Evolutionary conservation across 2,113 vertebrate genomes (phyloP).

Genomic region (Siniperca chuatsi): DNA sequence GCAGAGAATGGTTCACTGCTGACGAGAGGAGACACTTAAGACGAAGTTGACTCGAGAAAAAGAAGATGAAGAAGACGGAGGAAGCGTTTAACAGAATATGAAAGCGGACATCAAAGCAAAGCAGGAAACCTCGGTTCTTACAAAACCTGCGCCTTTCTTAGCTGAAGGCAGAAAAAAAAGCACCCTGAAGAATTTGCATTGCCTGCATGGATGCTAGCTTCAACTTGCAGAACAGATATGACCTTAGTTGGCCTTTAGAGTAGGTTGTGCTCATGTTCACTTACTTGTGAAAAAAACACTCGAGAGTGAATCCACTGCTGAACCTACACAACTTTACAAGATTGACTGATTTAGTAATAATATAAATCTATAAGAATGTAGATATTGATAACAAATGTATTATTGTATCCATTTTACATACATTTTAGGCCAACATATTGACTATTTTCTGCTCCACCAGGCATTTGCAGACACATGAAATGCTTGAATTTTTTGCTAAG

Average conservation of each 20-base stretch:
- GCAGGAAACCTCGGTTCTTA: slow-evolving; percentile 58
- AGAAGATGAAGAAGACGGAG: slow-evolving; percentile 44
- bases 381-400: not conserved
- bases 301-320: not conserved
- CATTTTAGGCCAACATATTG: no score
- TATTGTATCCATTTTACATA: no score
- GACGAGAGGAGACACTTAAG: slow-evolving; percentile 32
- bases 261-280: not conserved
- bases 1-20: slow-evolving; percentile 22
- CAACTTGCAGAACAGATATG: slow-evolving; percentile 12
- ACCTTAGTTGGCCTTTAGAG: slow-evolving; percentile 27
- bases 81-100: slow-evolving; percentile 49
- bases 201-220: slow-evolving; percentile 9
- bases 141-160: slow-evolving; percentile 28
- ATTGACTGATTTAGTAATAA: not conserved
- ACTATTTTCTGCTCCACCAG: no score
- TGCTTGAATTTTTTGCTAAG: no score
- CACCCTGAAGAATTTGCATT: not conserved
- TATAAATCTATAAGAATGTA: not conserved
- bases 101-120: slow-evolving; percentile 60
- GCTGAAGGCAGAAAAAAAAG: slow-evolving; percentile 20
- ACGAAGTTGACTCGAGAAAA: slow-evolving; percentile 34
- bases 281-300: not conserved
- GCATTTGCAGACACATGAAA: no score
- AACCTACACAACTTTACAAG: not conserved